Percentiles rank a stretch among this genome's conserved stretches.
These are phyloP conservation scores for Pentalonia nigronervosa DNA, from an alignment of 1,140 invertebrate genomes.

Conservation along the genomic window DNA sequence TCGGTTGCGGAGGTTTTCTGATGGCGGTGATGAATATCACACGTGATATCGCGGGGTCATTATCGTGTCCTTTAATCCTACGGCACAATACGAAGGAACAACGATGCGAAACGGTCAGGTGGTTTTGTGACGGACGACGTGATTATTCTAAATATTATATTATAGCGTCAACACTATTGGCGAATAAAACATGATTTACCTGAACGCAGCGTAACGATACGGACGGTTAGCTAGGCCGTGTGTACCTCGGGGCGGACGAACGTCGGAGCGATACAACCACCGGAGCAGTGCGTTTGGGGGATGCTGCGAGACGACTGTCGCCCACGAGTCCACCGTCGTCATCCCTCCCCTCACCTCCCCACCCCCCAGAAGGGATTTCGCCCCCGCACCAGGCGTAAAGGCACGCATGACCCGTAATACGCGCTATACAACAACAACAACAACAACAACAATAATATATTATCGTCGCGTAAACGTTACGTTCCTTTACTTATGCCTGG, in stretches of 20 bases:
- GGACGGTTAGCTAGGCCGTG: not conserved
- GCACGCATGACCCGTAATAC: conserved; percentile 39
- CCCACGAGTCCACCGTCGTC: conserved; percentile 1
- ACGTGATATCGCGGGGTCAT: not conserved
- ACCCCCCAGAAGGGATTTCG: not conserved
- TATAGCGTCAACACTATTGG: not conserved
- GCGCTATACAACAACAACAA: not conserved
- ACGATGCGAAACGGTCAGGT: not conserved
- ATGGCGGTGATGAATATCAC: no score
- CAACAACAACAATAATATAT: not conserved
- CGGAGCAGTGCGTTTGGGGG: conserved; percentile 26
- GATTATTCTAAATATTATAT: no score
- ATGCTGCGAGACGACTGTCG: conserved; percentile 56
- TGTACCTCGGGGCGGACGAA: not conserved
- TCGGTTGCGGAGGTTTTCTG: not conserved
- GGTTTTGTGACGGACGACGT: no score
- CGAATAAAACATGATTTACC: not conserved
- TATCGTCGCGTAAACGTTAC: not conserved
- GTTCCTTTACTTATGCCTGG: not conserved
- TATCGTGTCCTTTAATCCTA: no score
- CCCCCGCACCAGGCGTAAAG: not conserved
- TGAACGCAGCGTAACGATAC: not conserved
- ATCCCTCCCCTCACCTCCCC: no score
- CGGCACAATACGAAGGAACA: not conserved
- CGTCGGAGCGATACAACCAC: not conserved